Conservation (phyloP, 2,888 invertebrate species). For the Prenolepis imparis region DNA sequence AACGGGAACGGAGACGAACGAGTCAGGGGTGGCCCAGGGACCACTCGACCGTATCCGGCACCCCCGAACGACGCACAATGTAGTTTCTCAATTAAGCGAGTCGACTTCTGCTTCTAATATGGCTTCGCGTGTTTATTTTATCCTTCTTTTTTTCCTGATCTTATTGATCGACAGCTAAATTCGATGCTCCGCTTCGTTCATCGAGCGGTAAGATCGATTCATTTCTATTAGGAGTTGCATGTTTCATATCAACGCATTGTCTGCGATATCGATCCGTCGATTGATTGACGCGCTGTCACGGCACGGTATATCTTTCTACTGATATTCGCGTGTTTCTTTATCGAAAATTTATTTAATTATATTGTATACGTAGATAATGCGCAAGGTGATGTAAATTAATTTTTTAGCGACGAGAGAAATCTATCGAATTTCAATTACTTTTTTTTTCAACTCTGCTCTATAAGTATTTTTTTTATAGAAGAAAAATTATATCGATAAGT, state of each 20-base stretch:
- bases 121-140: conserved; percentile 7
- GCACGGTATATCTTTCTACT: conserved; percentile 3
- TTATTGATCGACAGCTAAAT: neutral
- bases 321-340: conserved; percentile 3
- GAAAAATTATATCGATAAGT: neutral
- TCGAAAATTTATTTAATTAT: conserved; percentile 26
- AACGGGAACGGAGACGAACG: conserved; percentile 55
- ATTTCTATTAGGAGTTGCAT: neutral
- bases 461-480: neutral
- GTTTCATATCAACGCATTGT: conserved; percentile 37
- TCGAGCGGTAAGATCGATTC: conserved; percentile 30
- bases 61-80: conserved; percentile 60
- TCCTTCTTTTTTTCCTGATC: neutral
- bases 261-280: conserved; percentile 43
- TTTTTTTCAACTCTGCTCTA: neutral
- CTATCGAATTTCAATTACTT: neutral
- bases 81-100: conserved; percentile 41
- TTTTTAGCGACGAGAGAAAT: neutral
- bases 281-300: conserved; percentile 33
- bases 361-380: neutral
- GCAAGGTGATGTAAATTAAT: neutral
- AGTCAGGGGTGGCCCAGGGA: conserved; percentile 76
- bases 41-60: conserved; percentile 57
- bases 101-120: conserved; percentile 10
- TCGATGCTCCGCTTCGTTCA: conserved; percentile 11